Percentiles rank a stretch among this genome's conserved stretches.
These are phyloP conservation scores for Hypsopygia costalis DNA, from an alignment of 2,888 invertebrate genomes.

Conservation along the genomic window DNA sequence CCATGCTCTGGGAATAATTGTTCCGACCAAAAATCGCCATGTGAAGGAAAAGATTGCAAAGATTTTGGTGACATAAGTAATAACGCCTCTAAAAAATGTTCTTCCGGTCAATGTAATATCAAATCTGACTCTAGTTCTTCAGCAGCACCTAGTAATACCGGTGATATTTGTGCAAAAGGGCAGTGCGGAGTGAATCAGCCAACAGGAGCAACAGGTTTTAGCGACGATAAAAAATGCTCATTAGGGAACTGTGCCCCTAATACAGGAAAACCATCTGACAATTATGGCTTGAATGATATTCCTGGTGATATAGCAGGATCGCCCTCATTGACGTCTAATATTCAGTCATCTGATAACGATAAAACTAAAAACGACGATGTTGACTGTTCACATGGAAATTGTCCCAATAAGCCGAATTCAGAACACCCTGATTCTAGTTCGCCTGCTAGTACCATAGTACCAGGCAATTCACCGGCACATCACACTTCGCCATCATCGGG, in stretches of 20 bases:
- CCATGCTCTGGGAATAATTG: slow-evolving; percentile 27
- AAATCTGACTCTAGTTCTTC: background rate
- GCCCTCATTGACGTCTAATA: slow-evolving; percentile 15
- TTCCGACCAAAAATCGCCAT: slow-evolving; percentile 23
- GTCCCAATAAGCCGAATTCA: too few species aligned
- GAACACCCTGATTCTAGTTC: background rate
- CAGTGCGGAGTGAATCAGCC: slow-evolving; percentile 10
- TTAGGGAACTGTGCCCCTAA: slow-evolving; percentile 11
- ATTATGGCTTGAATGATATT: slow-evolving; percentile 21
- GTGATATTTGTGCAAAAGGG: slow-evolving; percentile 10
- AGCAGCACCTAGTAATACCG: background rate
- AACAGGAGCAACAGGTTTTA: background rate
- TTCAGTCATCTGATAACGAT: slow-evolving; percentile 3
- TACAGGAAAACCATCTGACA: background rate
- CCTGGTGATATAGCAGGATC: slow-evolving; percentile 18
- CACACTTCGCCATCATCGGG: too few species aligned
- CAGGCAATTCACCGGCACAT: background rate
- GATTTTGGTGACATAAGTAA: slow-evolving; percentile 9
- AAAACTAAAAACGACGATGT: background rate
- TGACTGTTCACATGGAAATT: slow-evolving; percentile 21
- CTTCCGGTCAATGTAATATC: slow-evolving; percentile 12
- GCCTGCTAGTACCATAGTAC: background rate
- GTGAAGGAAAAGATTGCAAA: slow-evolving; percentile 40
- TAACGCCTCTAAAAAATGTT: slow-evolving; percentile 9
- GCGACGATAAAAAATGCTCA: slow-evolving; percentile 9